Base-by-base conservation (phyloP, 2,113 vertebrate genomes). In the Tapirus terrestris region DNA sequence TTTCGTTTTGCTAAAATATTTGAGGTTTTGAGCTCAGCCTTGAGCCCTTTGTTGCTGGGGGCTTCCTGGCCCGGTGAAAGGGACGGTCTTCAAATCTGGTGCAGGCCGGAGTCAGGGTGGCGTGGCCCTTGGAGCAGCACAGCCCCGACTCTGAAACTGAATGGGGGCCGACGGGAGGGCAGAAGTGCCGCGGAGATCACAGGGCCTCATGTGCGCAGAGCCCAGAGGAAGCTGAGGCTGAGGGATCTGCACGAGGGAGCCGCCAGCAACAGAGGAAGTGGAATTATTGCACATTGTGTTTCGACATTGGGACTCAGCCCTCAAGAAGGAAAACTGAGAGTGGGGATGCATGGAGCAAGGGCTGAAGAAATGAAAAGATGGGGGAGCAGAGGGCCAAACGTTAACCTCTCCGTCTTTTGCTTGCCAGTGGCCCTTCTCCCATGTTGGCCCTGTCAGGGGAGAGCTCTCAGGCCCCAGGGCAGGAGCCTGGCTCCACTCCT, bases 21-120 rank as follows among this genome's bases (percentile, higher is more conserved):
- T 85, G 76, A 96, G 92, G 94, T 93, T 97, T 89, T 43, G 58
- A 51, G 79, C 75, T 61, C 89, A 4, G 1, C 92, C 76, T 77
- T 17, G 56, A 75, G 25, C 10, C 43, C 31, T 67, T 73, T 81
- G 67, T 94, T 53, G 58, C 43, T 45, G 23, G 51, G 17, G 60
- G 61, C 73, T 91, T 31, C 21, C 36, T 23, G 56, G 60, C 45
- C 72, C 1, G 36, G 36, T 73, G 45, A 53, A 72, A 70, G 14
- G 31, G 23, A 25, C 5, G 5, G 1, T 80, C 23, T 73, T 85
- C 10, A 60, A 5, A 6, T 68, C 10, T 20, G 8, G 8, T 17
- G 25, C 51, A 73, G 53, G 39, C 21, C 4, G 1, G 21, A 65
- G 31, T 31, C 29, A 16, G 63, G 36, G 14, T 85, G 27, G 67